Base-by-base conservation (phyloP, 2,113 vertebrate genomes). In the Rana temporaria region DNA sequence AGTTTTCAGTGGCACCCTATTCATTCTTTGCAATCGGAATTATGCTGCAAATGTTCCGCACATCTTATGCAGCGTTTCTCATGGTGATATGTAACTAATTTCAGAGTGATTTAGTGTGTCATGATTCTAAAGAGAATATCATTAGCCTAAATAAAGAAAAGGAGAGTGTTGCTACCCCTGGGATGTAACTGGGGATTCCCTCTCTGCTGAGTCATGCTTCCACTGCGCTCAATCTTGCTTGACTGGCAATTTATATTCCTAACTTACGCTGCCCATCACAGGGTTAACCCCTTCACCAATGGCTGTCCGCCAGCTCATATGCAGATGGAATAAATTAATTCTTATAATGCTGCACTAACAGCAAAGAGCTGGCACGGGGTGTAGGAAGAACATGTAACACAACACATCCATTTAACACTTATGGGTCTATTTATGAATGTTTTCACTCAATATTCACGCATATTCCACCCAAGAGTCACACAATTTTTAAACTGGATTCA, bases 181-280 rank as follows among this genome's bases (percentile, higher is more conserved):
- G 80, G 79, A 82, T 32, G 26, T 82, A 34, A 56, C 62, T 19
- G 60, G 79, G 79, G 80, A 82, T 67, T 75, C 80, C 62, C 70
- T 82, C 62, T 59, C 15, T 75, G 80, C 71, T 82, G 71, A 82
- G 19, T 82, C 80, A 82, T 67, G 48, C 30, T 52, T 65, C 60
- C 22, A 30, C 60, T 65, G 42, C 26, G 20, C 68, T 63, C n/a
- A 2, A 17, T n/a, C 24, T 82, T 82, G 79, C 63, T 26, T 56
- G 17, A 67, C 20, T 67, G 18, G 80, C 80, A 66, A 20, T 73
- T 81, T 82, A 24, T 38, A 16, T 16, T 57, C 14, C n/a, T 38
- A 38, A 38, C 2, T 1, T 8, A 0, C 52, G 4, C 71, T 67
- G 32, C 53, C 62, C 80, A 67, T 42, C 15, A 18, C 24, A 75